These are phyloP conservation scores for Pristionchus fissidentatus DNA, from an alignment of 2,888 invertebrate genomes.

Conservation along the genomic window DNA sequence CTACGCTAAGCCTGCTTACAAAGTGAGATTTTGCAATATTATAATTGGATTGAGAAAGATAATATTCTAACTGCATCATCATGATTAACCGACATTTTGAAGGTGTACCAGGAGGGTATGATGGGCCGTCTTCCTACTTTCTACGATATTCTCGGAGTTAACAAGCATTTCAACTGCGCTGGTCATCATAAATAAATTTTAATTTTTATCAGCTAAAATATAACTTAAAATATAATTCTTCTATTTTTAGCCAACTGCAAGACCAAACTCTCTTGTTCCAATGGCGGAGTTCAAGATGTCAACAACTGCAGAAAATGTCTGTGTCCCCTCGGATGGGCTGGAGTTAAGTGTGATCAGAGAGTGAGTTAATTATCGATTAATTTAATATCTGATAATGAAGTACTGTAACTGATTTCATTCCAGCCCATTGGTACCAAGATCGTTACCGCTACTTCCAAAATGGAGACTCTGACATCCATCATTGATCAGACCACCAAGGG, in stretches of 20 bases:
- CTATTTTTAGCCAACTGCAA: neutral
- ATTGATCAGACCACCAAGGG: neutral
- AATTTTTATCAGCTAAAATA: too few species aligned
- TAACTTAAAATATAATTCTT: neutral
- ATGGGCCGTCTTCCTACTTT: too few species aligned
- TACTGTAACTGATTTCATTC: neutral
- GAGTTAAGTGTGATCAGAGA: slow-evolving; percentile 5
- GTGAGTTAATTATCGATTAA: neutral
- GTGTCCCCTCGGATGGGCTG: slow-evolving; percentile 29
- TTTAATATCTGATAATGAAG: neutral
- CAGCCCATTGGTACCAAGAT: neutral
- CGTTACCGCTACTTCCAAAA: slow-evolving; percentile 1
- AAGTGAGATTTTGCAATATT: too few species aligned
- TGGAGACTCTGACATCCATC: neutral
- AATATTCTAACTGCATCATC: too few species aligned
- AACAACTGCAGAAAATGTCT: slow-evolving; percentile 3
- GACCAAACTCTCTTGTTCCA: neutral
- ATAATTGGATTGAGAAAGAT: too few species aligned
- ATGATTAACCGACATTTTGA: too few species aligned
- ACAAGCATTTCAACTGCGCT: slow-evolving; percentile 43
- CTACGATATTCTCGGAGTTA: slow-evolving; percentile 28
- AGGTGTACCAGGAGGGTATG: too few species aligned
- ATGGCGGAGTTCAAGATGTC: slow-evolving; percentile 1
- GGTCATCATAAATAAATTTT: neutral
- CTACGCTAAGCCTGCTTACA: too few species aligned